Conservation (phyloP, 2,113 vertebrate genomes). For the Sylvilagus bachmani region DNA sequence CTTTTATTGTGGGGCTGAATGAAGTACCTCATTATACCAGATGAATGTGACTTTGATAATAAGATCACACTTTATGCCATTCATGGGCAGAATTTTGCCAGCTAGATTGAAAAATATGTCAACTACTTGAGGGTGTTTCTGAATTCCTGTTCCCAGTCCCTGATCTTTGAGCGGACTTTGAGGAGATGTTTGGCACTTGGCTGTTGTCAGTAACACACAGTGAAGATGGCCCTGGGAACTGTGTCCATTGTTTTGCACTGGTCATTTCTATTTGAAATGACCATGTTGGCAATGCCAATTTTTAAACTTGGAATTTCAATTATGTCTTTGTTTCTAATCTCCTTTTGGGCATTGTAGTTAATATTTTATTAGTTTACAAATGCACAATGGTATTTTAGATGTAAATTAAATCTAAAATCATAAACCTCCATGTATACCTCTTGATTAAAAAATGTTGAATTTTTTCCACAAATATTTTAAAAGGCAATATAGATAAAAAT, state of each 20-base stretch:
- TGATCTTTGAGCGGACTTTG: neutral
- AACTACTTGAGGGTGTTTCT: neutral
- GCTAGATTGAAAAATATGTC: too few relatives aligned
- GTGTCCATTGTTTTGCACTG: neutral
- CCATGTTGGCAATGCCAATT: neutral
- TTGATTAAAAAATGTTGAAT: neutral
- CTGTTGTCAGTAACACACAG: neutral
- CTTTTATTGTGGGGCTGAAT: neutral
- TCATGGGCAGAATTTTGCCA: neutral
- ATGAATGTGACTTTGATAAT: neutral
- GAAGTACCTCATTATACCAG: neutral
- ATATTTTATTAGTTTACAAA: slow-evolving; percentile 44
- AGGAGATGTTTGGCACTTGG: neutral
- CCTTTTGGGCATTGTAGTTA: neutral
- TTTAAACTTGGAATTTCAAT: slow-evolving; percentile 27
- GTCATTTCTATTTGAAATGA: neutral
- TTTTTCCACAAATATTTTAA: neutral
- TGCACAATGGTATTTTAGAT: neutral
- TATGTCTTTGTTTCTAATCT: neutral
- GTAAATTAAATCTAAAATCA: neutral
- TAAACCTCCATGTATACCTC: neutral
- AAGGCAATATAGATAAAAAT: neutral
- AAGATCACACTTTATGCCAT: neutral
- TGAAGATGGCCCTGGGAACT: neutral
- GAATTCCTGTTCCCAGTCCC: neutral